These are phyloP conservation scores for Eurytoma adleriae DNA, from an alignment of 2,888 invertebrate genomes.

Conservation along the genomic window DNA sequence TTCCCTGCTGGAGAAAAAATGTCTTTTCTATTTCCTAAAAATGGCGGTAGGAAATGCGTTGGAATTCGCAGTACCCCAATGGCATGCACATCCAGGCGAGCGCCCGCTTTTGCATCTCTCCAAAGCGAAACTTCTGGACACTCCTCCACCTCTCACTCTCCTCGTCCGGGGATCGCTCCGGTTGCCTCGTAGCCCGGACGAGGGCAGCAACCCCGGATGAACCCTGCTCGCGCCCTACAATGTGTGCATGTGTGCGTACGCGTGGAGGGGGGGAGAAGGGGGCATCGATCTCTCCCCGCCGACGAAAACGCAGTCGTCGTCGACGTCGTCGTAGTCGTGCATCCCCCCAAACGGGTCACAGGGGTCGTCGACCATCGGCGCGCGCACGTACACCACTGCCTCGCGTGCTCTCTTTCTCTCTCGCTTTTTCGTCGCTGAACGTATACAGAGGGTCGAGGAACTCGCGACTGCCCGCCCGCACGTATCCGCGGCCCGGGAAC, in stretches of 20 bases:
- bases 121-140: not conserved
- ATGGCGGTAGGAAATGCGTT: no score
- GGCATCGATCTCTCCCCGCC: slow-evolving; percentile 72
- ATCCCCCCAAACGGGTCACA: slow-evolving; percentile 69
- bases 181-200: slow-evolving; percentile 68
- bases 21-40: no score
- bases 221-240: slow-evolving; percentile 63
- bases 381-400: slow-evolving; percentile 55
- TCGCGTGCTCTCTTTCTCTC: not conserved
- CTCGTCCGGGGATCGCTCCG: not conserved
- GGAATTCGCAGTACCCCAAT: no score
- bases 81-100: not conserved
- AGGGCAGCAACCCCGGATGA: slow-evolving; percentile 74
- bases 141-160: not conserved
- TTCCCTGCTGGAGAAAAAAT: not conserved
- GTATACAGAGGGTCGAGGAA: not conserved
- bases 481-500: not conserved
- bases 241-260: slow-evolving; percentile 53
- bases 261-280: slow-evolving; percentile 57
- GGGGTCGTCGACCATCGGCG: slow-evolving; percentile 70
- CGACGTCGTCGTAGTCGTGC: slow-evolving; percentile 52
- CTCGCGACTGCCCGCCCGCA: not conserved
- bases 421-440: not conserved
- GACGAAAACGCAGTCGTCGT: slow-evolving; percentile 3
- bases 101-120: not conserved